Conservation (phyloP, 2,888 invertebrate genomes). For the Heliconius hortense region DNA sequence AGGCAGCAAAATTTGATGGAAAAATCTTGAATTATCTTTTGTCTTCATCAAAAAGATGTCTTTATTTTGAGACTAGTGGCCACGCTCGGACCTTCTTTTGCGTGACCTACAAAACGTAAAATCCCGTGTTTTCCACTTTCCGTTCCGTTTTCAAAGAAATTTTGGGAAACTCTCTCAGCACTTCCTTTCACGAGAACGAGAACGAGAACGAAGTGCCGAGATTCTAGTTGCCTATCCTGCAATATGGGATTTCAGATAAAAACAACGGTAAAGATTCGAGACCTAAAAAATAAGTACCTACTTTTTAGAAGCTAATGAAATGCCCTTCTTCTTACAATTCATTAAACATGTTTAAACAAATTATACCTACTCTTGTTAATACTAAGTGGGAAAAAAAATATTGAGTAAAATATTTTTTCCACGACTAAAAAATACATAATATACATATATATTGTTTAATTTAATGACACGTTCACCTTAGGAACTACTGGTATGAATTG, state of each 20-base stretch:
- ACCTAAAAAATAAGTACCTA: not conserved
- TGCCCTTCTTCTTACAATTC: not conserved
- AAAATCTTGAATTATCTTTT: constrained; percentile 5
- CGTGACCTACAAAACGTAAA: not conserved
- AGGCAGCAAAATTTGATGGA: constrained; percentile 1
- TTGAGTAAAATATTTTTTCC: not conserved
- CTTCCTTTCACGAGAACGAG: too few relatives aligned
- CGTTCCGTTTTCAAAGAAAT: too few relatives aligned
- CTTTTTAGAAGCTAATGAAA: not conserved
- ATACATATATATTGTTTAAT: too few relatives aligned
- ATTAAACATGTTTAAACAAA: not conserved
- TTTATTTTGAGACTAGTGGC: not conserved
- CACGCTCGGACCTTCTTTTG: not conserved
- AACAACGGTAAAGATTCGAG: not conserved
- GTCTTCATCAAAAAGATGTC: not conserved
- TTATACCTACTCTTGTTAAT: not conserved
- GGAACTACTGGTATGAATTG: too few relatives aligned
- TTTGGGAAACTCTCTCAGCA: not conserved
- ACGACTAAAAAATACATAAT: too few relatives aligned
- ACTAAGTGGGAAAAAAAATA: not conserved
- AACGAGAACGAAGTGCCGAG: not conserved
- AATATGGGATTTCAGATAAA: not conserved
- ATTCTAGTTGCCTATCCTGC: not conserved
- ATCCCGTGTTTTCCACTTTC: not conserved
- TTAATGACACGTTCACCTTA: too few relatives aligned